Evolutionary conservation across 2,797 vertebrate genomes (phyloP).

Genomic region (Siniperca obscura): DNA sequence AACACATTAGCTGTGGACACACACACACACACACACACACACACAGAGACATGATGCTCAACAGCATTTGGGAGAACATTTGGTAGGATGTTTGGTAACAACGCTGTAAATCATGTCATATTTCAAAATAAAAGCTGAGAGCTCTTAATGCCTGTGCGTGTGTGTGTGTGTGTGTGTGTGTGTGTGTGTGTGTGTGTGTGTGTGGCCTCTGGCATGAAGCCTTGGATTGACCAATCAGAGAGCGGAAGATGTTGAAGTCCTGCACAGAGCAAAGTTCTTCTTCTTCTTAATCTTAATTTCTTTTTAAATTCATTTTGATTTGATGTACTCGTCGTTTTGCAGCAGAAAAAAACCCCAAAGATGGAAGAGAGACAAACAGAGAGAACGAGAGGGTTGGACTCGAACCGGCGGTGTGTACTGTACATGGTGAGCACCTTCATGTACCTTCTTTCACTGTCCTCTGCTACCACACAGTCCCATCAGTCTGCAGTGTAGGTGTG

Average conservation of each 20-base stretch:
- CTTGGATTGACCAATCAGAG: conserved; percentile 3
- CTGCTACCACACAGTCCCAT: conserved; percentile 52
- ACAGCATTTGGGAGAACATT: conserved; percentile 62
- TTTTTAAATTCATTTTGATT: not conserved
- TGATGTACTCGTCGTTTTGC: not conserved
- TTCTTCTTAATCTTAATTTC: not conserved
- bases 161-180: conserved; percentile 2
- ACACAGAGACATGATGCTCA: conserved; percentile 6
- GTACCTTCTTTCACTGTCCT: conserved; percentile 22
- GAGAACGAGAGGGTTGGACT: not conserved
- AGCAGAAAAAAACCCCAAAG: not conserved
- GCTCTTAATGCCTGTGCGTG: not conserved
- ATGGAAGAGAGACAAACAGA: not conserved
- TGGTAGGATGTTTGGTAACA: conserved; percentile 47
- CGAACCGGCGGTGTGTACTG: not conserved
- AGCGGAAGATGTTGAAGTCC: not conserved
- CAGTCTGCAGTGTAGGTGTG: conserved; percentile 12
- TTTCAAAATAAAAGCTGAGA: conserved; percentile 61
- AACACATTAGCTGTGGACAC: conserved; percentile 37
- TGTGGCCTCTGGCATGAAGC: not conserved
- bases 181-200: conserved; percentile 3
- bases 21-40: conserved; percentile 16
- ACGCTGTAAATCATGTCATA: conserved; percentile 38
- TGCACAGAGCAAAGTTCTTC: not conserved
- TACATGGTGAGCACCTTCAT: conserved; percentile 3